These are phyloP conservation scores for Capreolus pygargus DNA, from an alignment of 2,113 vertebrate species.

Conservation along the genomic window DNA sequence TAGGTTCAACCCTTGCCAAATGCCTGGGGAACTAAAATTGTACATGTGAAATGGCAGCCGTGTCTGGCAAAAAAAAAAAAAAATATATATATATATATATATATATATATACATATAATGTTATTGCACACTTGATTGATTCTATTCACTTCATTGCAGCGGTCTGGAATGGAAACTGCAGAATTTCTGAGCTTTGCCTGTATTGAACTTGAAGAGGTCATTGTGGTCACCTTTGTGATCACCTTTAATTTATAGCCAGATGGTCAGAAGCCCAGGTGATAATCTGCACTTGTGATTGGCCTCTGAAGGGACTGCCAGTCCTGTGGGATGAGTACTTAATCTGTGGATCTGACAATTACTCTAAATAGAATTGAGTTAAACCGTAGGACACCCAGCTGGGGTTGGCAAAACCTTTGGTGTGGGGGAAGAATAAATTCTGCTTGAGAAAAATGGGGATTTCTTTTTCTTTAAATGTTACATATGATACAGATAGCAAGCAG, in stretches of 20 bases:
- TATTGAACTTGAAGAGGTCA: neutral
- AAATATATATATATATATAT: neutral
- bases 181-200: neutral
- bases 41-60: accelerated
- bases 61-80: neutral
- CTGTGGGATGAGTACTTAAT: neutral
- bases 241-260: neutral
- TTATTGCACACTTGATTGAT: too few relatives aligned
- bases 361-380: neutral
- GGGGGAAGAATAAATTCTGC: neutral
- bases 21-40: neutral
- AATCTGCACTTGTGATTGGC: neutral
- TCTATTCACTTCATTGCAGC: neutral
- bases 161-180: neutral
- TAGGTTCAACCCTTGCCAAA: neutral
- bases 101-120: neutral
- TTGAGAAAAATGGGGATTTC: neutral
- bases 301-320: neutral
- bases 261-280: neutral
- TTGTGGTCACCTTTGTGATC: neutral
- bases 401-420: neutral
- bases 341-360: neutral
- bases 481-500: neutral
- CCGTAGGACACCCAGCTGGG: neutral
- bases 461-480: neutral